Conservation (phyloP, 2,888 invertebrate genomes). For the Folsomia candida region DNA sequence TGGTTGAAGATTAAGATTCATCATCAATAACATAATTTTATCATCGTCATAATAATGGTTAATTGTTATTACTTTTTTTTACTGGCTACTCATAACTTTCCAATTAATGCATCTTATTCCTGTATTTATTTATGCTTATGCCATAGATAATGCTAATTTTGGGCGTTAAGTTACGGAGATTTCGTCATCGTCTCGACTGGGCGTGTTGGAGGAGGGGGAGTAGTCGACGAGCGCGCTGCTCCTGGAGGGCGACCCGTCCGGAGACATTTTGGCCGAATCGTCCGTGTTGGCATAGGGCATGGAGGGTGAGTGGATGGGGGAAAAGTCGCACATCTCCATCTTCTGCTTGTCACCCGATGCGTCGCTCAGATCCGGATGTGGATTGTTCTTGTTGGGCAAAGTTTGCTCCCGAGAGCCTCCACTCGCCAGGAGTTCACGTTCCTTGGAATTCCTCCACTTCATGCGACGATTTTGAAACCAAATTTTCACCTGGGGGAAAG, state of each 20-base stretch:
- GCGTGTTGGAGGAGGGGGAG: conserved; percentile 28
- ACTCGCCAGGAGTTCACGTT: conserved; percentile 85
- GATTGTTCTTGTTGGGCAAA: conserved; percentile 74
- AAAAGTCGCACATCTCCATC: conserved; percentile 61
- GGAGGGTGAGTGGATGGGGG: conserved; percentile 59
- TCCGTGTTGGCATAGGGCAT: conserved; percentile 34
- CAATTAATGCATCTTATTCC: no score
- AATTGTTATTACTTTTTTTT: no score
- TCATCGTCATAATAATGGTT: no score
- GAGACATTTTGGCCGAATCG: conserved; percentile 36
- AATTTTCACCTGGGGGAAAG: conserved; percentile 77
- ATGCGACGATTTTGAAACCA: conserved; percentile 97
- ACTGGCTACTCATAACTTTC: no score
- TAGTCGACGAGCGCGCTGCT: conserved; percentile 31
- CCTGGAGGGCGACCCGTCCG: conserved; percentile 34
- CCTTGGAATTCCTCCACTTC: conserved; percentile 99
- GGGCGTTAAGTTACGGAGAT: conserved; percentile 44
- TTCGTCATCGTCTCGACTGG: conserved; percentile 45
- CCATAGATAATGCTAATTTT: no score
- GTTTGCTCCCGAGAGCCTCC: conserved; percentile 94
- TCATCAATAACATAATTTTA: no score
- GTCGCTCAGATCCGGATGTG: conserved; percentile 50
- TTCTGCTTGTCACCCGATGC: conserved; percentile 77
- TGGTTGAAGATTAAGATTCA: no score
- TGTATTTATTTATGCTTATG: no score